Evolutionary conservation across 2,113 vertebrate species (phyloP), one percentile per base, ranked within the genome.

Genomic region (Psittacula cyanocephala): DNA sequence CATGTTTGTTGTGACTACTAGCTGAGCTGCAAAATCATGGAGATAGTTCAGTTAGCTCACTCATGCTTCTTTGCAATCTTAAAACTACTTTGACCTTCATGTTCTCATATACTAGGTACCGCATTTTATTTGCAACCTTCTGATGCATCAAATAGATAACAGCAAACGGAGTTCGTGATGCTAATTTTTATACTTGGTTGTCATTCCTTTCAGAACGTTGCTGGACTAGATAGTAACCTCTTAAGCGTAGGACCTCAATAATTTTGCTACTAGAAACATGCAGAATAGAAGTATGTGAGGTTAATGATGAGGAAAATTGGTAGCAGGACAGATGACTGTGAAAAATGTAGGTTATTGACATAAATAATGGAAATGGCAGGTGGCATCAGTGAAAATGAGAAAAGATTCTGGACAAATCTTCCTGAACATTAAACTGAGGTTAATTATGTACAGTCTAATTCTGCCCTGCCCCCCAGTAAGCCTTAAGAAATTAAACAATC

Each of bases 221-320:
- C 37, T 70, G 46, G 43, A 84, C 62, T 52, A 25, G 46, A 27
- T 50, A 68, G n/a, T 35, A 90, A 71, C 3, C 20, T 92, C 43
- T 75, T 62, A 80, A 81, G 27, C 22, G 29, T 37, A 16, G 11
- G 37, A 62, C 11, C 41, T 70, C 69, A 81, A 69, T 47, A 49
- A 78, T 89, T 96, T 88, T 74, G 13, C n/a, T 78, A 27, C 59
- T 63, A 62, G 79, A 91, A 84, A 68, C 43, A 39, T 17, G 8
- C 27, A 70, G 33, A 79, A 39, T 92, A 33, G 41, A 86, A 90
- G 33, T 62, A 44, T 90, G 29, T 71, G 60, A 93, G 44, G 79
- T 90, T 94, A 95, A 94, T 90, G 69, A 79, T 69, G 67, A 82
- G 55, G 62, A 94, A 94, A 82, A 92, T 69, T 50, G n/a, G 39